A percentile compares a stretch with the other conserved stretches of the same genome.
Conservation (phyloP, 2,797 vertebrate genomes). For the Neomorphus geoffroyi region DNA sequence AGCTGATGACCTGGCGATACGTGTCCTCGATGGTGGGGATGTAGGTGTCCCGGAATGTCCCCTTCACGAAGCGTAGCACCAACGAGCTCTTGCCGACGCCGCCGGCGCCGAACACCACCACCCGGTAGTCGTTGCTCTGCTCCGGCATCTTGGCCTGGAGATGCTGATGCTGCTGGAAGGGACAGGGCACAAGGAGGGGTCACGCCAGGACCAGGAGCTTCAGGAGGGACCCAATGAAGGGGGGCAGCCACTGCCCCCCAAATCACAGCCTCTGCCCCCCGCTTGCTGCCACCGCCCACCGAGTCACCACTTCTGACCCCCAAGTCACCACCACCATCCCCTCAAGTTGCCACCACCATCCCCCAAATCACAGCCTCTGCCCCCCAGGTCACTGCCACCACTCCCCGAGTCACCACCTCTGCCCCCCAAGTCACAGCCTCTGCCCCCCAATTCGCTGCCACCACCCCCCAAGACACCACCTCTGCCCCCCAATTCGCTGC, state of each 20-base stretch:
- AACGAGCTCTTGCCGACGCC: slow-evolving; percentile 96
- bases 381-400: too few species aligned
- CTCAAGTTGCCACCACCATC: too few species aligned
- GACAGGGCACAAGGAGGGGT: background rate
- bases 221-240: fast-evolving
- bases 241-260: background rate
- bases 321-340: too few species aligned
- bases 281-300: too few species aligned
- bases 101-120: slow-evolving; percentile 95
- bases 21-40: slow-evolving; percentile 98
- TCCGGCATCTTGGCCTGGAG: slow-evolving; percentile 87
- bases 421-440: too few species aligned
- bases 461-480: too few species aligned
- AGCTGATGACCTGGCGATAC: slow-evolving; percentile 97
- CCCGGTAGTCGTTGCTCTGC: slow-evolving; percentile 95
- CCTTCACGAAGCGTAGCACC: slow-evolving; percentile 95
- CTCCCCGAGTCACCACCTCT: too few species aligned
- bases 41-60: slow-evolving; percentile 95
- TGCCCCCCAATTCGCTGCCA: too few species aligned
- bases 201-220: background rate
- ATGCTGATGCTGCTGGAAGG: background rate
- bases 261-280: too few species aligned
- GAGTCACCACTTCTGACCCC: too few species aligned
- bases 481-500: background rate
- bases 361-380: too few species aligned